These are phyloP conservation scores for Pachyseris speciosa DNA, from an alignment of 64 coral and sea anemone species.

Conservation along the genomic window DNA sequence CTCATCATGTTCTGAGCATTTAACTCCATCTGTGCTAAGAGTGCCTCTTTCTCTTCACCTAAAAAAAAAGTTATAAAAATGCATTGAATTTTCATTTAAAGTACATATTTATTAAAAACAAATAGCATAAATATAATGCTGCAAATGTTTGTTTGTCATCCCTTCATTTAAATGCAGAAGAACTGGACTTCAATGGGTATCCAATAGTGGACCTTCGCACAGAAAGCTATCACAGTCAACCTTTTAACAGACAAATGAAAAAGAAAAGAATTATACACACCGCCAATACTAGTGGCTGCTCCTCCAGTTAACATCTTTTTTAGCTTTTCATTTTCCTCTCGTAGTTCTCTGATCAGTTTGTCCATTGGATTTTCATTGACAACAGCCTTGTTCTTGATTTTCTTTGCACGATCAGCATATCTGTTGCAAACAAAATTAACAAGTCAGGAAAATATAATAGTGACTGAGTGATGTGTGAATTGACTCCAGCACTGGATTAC, in stretches of 20 bases:
- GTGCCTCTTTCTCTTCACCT: conserved; percentile 72
- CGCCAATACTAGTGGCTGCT: conserved; percentile 26
- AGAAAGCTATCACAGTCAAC: too few species aligned
- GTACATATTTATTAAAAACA: too few species aligned
- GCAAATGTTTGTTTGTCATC: too few species aligned
- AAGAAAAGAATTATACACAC: background rate
- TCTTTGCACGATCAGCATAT: conserved; percentile 99
- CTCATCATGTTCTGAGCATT: conserved; percentile 97
- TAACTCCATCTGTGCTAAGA: conserved; percentile 83
- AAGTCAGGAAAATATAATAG: background rate
- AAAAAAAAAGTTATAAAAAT: too few species aligned
- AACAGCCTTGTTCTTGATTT: conserved; percentile 99
- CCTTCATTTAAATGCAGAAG: too few species aligned
- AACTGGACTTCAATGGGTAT: too few species aligned
- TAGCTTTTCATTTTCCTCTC: conserved; percentile 94
- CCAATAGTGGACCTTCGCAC: too few species aligned
- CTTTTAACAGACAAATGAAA: background rate
- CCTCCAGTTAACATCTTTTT: conserved; percentile 91
- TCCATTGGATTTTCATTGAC: conserved; percentile 99
- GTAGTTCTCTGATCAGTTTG: conserved; percentile 91
- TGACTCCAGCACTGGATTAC: conserved; percentile 10
- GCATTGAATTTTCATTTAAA: too few species aligned
- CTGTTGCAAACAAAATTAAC: conserved; percentile 18
- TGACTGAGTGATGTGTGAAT: too few species aligned
- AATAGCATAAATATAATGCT: too few species aligned